Base-by-base conservation (phyloP, 1,140 invertebrate genomes). In the Megathymus violae region DNA sequence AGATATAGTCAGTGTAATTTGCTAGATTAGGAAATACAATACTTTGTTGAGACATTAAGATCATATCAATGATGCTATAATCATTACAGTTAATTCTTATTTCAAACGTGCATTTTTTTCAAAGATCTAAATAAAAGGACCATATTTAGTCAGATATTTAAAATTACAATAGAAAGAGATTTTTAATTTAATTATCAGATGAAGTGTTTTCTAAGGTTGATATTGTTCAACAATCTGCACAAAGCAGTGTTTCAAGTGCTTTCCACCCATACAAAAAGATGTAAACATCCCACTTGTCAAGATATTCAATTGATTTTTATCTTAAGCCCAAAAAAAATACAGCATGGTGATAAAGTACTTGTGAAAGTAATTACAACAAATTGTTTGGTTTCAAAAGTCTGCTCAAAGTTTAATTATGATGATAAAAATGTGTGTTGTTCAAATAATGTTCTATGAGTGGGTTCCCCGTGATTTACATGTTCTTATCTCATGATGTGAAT, bases 261-360 rank as follows among this genome's bases (percentile, higher is more conserved):
- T 46, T 4, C 22, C 25, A 52, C 40, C 13, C 41, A 44, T 56
- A 31, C 19, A 44, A 17, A 54, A 54, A 43, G n/a, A 56, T 56
- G 22, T 43, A 15, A 38, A 27, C 41, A 14, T 43, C 13, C 64
- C 52, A 67, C 16, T 64, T 74, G 60, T 64, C 69, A 66, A 46
- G 56, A 64, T 67, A 64, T 62, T 41, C 13, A 66, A 19, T 58
- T 46, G 54, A 22, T 31, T 46, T 58, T 58, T 58, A 58, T 58
- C 54, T 58, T 54, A 46, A 58, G 15, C 31, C 41, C 27, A 13
- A 58, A 58, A 14, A 44, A 58, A 58, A 44, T 44, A 56, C 13
- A 46, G 41, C 41, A 34, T 58, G 34, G 41, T 46, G 25, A 46
- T 46, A 58, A 58, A 34, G 52, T 31, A 46, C 41, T 46, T 58